Evolutionary conservation across 2,797 vertebrate species (phyloP), one percentile per base, ranked within the genome.

Genomic region (Cyprinodon diabolis): DNA sequence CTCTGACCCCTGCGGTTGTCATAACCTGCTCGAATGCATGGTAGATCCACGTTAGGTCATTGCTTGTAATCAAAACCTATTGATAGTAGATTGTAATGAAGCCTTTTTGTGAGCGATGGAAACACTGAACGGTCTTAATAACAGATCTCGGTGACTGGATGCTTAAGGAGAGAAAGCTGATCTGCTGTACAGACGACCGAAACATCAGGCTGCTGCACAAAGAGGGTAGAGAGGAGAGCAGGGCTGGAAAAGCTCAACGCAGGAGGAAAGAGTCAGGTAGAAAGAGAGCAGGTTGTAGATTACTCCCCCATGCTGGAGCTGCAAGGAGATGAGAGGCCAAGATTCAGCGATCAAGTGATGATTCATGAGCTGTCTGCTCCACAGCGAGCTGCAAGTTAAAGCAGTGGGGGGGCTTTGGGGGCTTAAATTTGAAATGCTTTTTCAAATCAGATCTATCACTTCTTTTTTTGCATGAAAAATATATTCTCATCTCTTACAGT

Each of bases 81-180:
- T 85, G 77, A 81, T 78, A 82, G 78, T 87, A 55, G 74, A 74
- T 76, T 84, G 88, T 83, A 78, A 85, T 81, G 66, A 84, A 86
- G 75, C 68, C 89, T 78, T 80, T 63, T 65, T 23, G 21, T 23
- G 21, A 45, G 62, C 21, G 40, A 56, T 80, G 84, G 89, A 91
- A 86, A 87, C 58, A 82, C 66, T 79, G 83, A 81, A 80, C 21
- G 75, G 55, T 84, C 71, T 72, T 83, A 89, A 90, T 87, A 91
- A 91, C 77, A 71, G 57, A 77, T 74, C 58, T 67, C n/a, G 69
- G 91, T 83, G 90, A 92, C 72, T 70, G 86, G 91, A 91, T 91
- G 95, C 96, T 97, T 92, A 96, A 68, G 68, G 62, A 37, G 21
- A 65, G 90, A 89, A 96, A 97, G 86, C 90, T 94, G 89, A 94